Conservation (phyloP, 2,797 vertebrate genomes). For the Acipenser transmontanus region DNA sequence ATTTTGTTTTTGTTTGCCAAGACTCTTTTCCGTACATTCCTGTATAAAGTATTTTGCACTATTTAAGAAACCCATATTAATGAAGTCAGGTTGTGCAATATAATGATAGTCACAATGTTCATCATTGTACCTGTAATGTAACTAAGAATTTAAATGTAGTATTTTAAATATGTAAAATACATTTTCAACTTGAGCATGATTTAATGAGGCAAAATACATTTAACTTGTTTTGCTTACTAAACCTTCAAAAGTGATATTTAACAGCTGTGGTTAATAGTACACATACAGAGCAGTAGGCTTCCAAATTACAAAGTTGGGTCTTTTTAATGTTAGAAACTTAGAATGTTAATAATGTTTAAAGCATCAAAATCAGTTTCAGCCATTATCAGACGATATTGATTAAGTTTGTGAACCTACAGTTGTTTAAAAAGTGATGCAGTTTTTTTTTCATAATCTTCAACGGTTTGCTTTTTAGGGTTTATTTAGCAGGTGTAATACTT, state of each 20-base stretch:
- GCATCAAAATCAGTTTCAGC: conserved; percentile 30
- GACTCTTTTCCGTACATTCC: conserved; percentile 84
- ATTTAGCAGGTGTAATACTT: conserved; percentile 17
- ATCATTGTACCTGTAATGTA: conserved; percentile 90
- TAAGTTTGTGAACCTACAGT: conserved; percentile 30
- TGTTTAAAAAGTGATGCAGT: conserved; percentile 34
- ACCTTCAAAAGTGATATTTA: neutral
- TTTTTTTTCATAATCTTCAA: conserved; percentile 35
- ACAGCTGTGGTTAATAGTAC: conserved; percentile 23
- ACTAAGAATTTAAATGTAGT: conserved; percentile 88
- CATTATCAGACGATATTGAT: conserved; percentile 27
- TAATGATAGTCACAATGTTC: conserved; percentile 76
- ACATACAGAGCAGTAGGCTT: conserved; percentile 14
- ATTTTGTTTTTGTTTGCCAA: conserved; percentile 62
- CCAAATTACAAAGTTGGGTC: conserved; percentile 13
- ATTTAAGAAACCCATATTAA: conserved; percentile 85
- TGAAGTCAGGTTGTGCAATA: conserved; percentile 97
- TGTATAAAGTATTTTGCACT: conserved; percentile 97
- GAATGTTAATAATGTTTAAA: conserved; percentile 61
- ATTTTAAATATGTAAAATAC: conserved; percentile 99
- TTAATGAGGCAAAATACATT: conserved; percentile 66
- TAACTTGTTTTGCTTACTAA: conserved; percentile 54
- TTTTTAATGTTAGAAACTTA: conserved; percentile 37
- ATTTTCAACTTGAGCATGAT: conserved; percentile 89
- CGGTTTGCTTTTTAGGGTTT: conserved; percentile 20